Base-by-base conservation (phyloP, 2,113 vertebrate species). In the Machaerirhynchus nigripectus region DNA sequence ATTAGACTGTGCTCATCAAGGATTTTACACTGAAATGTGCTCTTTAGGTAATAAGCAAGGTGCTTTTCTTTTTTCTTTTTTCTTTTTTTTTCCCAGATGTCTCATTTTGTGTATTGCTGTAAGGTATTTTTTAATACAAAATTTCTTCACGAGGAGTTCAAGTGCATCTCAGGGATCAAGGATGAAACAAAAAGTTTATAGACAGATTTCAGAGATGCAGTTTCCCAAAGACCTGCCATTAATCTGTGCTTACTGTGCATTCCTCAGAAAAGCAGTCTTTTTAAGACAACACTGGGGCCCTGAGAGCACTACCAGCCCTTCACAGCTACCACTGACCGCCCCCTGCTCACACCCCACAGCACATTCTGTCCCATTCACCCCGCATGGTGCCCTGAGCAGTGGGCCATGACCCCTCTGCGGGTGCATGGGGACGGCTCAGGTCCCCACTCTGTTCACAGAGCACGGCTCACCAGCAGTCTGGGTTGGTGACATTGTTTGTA, bases 231-330 rank as follows among this genome's bases (percentile, higher is more conserved):
- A 24, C 35, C 37, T 76, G 33, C 8, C 26, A 24, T 71, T 87
- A 39, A 39, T 60, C 33, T 40, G 19, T 71, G 39, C 11, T 84
- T 67, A 24, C 27, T 39, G 11, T 0, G 0, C 7, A 31, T 57
- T 56, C 37, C 47, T 76, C 56, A 68, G 57, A 70, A 89, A 46
- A 85, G 7, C 39, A 42, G 22, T 2, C 13, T 31, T 59, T 67
- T 80, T 49, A 44, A 27, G 68, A 16, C 27, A 39, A 4, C 0
- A 0, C 10, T 0, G 0, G 7, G 23, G 42, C 11, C 13, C 33
- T 40, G 21, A 35, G 47, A 13, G 8, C 21, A 23, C 44, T 52
- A 31, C 31, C 17, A 55, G 23, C 13, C 5, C 22, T n/a, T 50
- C 7, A 16, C 2, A 1, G 24, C 44, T 63, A 19, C 47, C 11